Evolutionary conservation across 2,888 invertebrate genomes (phyloP), one percentile per base, ranked within the genome.

Genomic region (Fragum sueziense): DNA sequence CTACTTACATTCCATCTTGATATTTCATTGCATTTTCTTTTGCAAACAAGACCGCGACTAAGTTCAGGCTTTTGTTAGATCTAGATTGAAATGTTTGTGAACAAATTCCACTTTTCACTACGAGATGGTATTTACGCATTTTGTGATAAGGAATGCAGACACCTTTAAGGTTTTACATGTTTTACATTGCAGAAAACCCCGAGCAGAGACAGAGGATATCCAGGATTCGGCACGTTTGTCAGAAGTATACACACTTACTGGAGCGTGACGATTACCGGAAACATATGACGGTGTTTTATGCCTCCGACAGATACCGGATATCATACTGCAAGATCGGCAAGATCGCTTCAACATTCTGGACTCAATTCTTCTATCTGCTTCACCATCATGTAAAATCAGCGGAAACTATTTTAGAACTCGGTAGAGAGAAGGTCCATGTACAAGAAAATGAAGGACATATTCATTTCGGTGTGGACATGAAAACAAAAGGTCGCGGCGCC

Each of bases 281-380:
- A 27, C 57, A 57, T 0, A 17, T 29, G 2, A 57, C 57, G 11
- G 27, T 57, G 3, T 61, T 31, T 31, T 61, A 61, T 31, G 27
- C 61, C 17, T 31, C 61, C 1, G 20, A 17, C 29, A 31, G 33
- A 61, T 29, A 61, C n/a, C 17, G 33, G 20, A n/a, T 61, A 0
- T 61, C 61, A n/a, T 61, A 61, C n/a, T 61, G 61, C 61, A 61
- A 61, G 31, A 61, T 61, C 2, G 61, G 61, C 2, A 61, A 61
- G n/a, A 61, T 61, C 20, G 61, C 61, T 6, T 61, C 61, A 31
- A 61, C 61, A 17, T 33, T 61, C 20, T 61, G 61, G 61, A 61
- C 61, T 3, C 61, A 61, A n/a, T 33, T 33, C n/a, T 61, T 61
- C 17, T 61, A 33, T 22, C 31, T 61, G 17, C 33, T 61, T 2